Conservation (phyloP, 2,113 vertebrate species). For the Spea multiplicata region DNA sequence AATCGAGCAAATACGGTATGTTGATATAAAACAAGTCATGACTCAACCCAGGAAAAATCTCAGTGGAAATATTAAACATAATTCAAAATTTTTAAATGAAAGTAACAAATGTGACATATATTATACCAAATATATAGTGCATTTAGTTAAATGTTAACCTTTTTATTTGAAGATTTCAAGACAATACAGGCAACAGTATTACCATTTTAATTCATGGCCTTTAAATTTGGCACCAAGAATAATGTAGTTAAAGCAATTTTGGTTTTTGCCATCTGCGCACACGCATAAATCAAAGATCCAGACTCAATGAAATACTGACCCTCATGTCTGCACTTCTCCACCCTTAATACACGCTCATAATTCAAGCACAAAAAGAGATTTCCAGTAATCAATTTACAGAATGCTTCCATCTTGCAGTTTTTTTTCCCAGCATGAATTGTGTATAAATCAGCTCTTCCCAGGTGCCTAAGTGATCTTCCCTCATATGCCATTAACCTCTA, state of each 20-base stretch:
- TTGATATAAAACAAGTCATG: too few relatives aligned
- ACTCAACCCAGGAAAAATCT: too few relatives aligned
- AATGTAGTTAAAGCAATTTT: slow-evolving; percentile 11
- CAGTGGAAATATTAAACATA: too few relatives aligned
- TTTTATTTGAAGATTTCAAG: too few relatives aligned
- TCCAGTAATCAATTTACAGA: slow-evolving; percentile 19
- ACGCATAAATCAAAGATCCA: slow-evolving; percentile 26
- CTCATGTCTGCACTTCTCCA: slow-evolving; percentile 18
- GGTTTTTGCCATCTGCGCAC: slow-evolving; percentile 23
- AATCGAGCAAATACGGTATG: too few relatives aligned
- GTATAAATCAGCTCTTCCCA: slow-evolving; percentile 18
- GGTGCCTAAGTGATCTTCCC: slow-evolving; percentile 6
- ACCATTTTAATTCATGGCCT: slow-evolving; percentile 13
- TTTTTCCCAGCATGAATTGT: slow-evolving; percentile 8
- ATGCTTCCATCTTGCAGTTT: not conserved
- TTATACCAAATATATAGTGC: too few relatives aligned
- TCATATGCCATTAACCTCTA: slow-evolving; percentile 24
- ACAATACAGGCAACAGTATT: not conserved
- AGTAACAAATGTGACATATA: too few relatives aligned
- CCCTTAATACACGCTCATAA: slow-evolving; percentile 32
- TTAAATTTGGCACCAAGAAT: slow-evolving; percentile 12
- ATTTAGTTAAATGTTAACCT: too few relatives aligned
- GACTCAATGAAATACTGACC: not conserved
- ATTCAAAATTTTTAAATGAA: too few relatives aligned
- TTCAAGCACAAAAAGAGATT: slow-evolving; percentile 16